Evolutionary conservation across 2,113 vertebrate genomes (phyloP).

Genomic region (Lophius piscatorius): DNA sequence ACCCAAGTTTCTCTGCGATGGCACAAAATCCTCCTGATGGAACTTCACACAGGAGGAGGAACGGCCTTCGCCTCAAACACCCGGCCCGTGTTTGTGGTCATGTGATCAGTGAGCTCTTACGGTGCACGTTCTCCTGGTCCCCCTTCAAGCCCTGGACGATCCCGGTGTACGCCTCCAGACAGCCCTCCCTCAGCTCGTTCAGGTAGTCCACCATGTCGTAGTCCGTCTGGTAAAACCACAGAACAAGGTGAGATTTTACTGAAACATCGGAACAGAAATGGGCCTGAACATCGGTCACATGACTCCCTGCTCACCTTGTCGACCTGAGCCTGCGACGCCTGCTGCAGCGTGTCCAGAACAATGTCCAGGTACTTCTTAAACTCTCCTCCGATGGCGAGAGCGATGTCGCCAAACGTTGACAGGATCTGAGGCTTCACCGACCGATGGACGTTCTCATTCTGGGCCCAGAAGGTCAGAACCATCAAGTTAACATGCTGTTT

Average conservation of each 20-base stretch:
- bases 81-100: slow-evolving; percentile 49
- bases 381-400: slow-evolving; percentile 95
- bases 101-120: slow-evolving; percentile 78
- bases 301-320: slow-evolving; percentile 88
- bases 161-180: slow-evolving; percentile 96
- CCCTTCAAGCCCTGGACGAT: slow-evolving; percentile 98
- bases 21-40: slow-evolving; percentile 66
- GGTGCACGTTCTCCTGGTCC: slow-evolving; percentile 98
- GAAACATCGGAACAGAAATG: no score
- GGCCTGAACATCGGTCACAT: not conserved
- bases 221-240: slow-evolving; percentile 84
- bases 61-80: slow-evolving; percentile 65
- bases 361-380: slow-evolving; percentile 98
- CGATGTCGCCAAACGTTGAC: slow-evolving; percentile 95
- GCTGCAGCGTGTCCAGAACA: slow-evolving; percentile 95
- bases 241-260: no score
- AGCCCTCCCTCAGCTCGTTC: slow-evolving; percentile 95
- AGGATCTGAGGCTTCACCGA: slow-evolving; percentile 99
- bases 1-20: slow-evolving; percentile 60
- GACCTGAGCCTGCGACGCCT: slow-evolving; percentile 96
- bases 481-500: no score
- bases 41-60: slow-evolving; percentile 69
- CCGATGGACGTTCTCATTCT: slow-evolving; percentile 98
- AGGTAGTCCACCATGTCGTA: slow-evolving; percentile 99
- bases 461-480: not conserved